A percentile compares a stretch with the other conserved stretches of the same genome.
Evolutionary conservation across 1,140 invertebrate species (phyloP).

Genomic region (Laodelphax striatellus): DNA sequence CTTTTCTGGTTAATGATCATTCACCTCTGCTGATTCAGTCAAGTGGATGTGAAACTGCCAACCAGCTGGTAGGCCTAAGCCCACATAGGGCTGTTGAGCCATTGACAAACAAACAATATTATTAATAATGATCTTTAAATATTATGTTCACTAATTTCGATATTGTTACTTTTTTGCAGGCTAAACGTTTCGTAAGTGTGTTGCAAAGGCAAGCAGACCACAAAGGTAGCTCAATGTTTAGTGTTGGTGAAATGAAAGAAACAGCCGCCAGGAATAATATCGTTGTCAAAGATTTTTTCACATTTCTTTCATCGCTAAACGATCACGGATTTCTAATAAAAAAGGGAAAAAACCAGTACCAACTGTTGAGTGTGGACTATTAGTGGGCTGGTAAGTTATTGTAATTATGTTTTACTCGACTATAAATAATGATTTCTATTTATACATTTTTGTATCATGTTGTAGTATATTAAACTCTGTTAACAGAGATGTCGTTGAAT

Average conservation of each 20-base stretch:
- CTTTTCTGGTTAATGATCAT: no score
- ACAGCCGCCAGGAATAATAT: conserved; percentile 52
- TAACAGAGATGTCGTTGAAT: no score
- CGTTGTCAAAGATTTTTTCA: conserved; percentile 41
- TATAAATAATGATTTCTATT: not conserved
- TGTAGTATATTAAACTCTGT: no score
- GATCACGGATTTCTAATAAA: conserved; percentile 75
- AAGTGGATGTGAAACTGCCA: no score
- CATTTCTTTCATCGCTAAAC: conserved; percentile 66
- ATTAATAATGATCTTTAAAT: no score
- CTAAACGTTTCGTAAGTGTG: conserved; percentile 61
- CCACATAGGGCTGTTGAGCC: no score
- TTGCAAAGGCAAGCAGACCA: conserved; percentile 50
- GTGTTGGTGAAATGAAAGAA: conserved; percentile 60
- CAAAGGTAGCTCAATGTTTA: conserved; percentile 56
- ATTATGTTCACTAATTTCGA: no score
- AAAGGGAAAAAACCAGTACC: conserved; percentile 67
- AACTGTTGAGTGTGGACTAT: conserved; percentile 33
- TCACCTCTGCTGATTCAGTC: no score
- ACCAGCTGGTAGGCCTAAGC: no score
- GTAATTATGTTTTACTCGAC: not conserved
- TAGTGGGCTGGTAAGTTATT: not conserved
- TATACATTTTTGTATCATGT: no score
- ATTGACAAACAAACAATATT: no score
- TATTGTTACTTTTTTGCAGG: conserved; percentile 36